phyloP scores from a whole-genome alignment of 2,113 vertebrate species.

The Grallaria varia region DNA sequence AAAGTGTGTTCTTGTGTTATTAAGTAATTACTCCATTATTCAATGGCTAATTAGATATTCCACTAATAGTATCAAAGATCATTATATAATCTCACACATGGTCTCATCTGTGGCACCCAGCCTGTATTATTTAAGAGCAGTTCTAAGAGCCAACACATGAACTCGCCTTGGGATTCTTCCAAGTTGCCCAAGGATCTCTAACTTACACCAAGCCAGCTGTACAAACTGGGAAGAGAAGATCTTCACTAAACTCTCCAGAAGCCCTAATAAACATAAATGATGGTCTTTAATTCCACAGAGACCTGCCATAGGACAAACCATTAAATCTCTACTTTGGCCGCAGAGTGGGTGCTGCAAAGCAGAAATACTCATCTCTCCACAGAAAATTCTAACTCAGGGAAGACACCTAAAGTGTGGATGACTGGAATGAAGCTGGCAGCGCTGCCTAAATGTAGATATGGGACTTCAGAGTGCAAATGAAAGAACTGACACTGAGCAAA shows the following conservation, averaged over 20 bases:
- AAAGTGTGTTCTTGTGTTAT: background rate
- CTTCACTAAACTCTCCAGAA: background rate
- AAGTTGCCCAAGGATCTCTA: background rate
- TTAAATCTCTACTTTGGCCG: background rate
- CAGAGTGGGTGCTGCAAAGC: background rate
- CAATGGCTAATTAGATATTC: background rate
- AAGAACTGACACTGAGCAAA: background rate
- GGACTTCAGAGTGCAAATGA: background rate
- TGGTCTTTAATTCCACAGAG: background rate
- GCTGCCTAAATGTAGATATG: background rate
- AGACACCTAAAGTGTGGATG: fast-evolving
- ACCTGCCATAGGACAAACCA: background rate
- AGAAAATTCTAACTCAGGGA: background rate
- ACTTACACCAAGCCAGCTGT: background rate
- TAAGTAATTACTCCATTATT: background rate
- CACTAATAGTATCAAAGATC: background rate
- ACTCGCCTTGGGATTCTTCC: background rate
- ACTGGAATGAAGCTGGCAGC: background rate
- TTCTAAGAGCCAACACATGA: background rate
- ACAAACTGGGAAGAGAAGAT: background rate
- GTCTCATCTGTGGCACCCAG: background rate
- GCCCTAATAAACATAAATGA: background rate
- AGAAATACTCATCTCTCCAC: background rate
- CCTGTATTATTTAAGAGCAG: background rate
- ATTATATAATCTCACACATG: background rate